Conservation (phyloP, 2,797 vertebrate species). For the Mormyrus hasselquistii region DNA sequence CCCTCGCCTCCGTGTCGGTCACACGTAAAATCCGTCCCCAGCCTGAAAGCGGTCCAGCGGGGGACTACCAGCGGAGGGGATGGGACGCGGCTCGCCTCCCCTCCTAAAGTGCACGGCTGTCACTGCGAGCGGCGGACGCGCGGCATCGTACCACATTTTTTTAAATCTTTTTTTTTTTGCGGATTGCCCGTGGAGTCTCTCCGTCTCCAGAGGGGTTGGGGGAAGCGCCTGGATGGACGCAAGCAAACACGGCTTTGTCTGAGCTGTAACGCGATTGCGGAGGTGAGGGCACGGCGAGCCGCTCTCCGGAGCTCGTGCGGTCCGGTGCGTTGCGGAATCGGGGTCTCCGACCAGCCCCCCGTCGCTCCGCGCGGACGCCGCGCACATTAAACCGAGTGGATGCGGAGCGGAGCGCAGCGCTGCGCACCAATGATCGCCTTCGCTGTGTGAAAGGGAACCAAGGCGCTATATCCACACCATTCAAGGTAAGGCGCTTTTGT, state of each 20-base stretch:
- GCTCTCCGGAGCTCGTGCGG: not conserved
- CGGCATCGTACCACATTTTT: slow-evolving; percentile 29
- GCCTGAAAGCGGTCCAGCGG: slow-evolving; percentile 35
- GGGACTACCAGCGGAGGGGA: slow-evolving; percentile 49
- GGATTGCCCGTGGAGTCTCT: slow-evolving; percentile 36
- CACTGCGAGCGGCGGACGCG: slow-evolving; percentile 28
- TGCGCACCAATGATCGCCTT: not conserved
- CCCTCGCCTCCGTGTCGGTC: slow-evolving; percentile 50
- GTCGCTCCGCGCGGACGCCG: not conserved
- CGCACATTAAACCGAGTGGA: not conserved
- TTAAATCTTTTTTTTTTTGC: not conserved
- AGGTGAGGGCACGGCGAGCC: not conserved
- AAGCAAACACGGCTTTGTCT: slow-evolving; percentile 38
- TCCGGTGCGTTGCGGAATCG: not conserved
- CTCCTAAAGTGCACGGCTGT: slow-evolving; percentile 29
- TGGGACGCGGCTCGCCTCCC: slow-evolving; percentile 31
- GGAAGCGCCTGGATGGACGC: slow-evolving; percentile 33
- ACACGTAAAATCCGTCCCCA: slow-evolving; percentile 51
- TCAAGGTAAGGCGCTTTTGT: slow-evolving; percentile 35
- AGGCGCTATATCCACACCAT: slow-evolving; percentile 20
- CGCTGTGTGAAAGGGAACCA: not conserved
- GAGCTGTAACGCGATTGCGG: slow-evolving; percentile 20
- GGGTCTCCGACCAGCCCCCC: not conserved
- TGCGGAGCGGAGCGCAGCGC: not conserved
- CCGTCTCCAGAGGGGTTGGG: slow-evolving; percentile 25